Base-by-base conservation (phyloP, 2,113 vertebrate species). In the Corvus hawaiiensis region DNA sequence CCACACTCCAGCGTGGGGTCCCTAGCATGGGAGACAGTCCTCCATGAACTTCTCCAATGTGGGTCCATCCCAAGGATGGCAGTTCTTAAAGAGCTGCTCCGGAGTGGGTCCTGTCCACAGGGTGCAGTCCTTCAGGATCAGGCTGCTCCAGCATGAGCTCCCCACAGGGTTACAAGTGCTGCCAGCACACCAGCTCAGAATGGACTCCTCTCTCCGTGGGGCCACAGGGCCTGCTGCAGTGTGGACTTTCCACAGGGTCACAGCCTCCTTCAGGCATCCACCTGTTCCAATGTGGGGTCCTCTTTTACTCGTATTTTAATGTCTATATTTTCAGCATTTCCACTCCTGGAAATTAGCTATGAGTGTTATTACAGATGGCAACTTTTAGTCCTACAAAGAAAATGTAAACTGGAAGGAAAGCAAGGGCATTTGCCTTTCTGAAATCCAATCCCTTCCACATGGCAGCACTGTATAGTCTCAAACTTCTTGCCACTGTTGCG, bases 291-390 rank as follows among this genome's bases (percentile, higher is more conserved):
- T 23, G 21, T 39, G 35, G 21, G 14, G 17, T 54, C 33, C 20
- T 56, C 3, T 71, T 66, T 41, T 16, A 80, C 9, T 71, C 7
- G 2, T 21, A 37, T 72, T 71, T 41, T 61, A 55, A 69, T 63
- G 14, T 48, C 43, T 5, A 1, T 5, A 22, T 71, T 80, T 67
- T 43, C 48, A 88, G 27, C 30, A 43, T 20, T 62, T 67, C 17
- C n/a, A 43, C 16, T 46, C 52, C 43, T 37, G 19, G 27, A 52
- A 84, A 84, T 63, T 3, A 54, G 17, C 26, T 39, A n/a, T 0
- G 1, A 43, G 18, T 1, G 0, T 58, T 81, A 39, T 6, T 28
- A 33, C 15, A 68, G 63, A 39, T 6, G 3, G n/a, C 8, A 52
- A 48, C 32, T 76, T 62, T 28, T 28, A 67, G 19, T 91, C 39